Conservation (phyloP, 2,113 vertebrate genomes). For the Circaetus gallicus region DNA sequence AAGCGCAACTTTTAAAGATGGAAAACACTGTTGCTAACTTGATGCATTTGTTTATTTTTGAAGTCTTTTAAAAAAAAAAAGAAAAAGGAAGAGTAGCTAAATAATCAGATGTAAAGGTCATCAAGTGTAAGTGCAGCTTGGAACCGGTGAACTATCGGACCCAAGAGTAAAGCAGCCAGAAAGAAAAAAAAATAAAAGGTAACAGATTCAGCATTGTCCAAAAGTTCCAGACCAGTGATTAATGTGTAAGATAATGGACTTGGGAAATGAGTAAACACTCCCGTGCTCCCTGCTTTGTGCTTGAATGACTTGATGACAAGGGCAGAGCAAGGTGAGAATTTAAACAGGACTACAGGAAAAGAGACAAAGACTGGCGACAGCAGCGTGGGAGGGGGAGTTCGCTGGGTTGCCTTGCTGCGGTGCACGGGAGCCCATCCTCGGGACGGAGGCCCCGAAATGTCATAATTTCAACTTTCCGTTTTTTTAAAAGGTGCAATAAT, state of each 20-base stretch:
- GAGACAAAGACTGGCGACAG: constrained; percentile 76
- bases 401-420: constrained; percentile 14
- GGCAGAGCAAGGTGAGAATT: constrained; percentile 99
- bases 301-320: constrained; percentile 99
- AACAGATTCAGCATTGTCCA: constrained; percentile 97
- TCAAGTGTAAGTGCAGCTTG: constrained; percentile 59
- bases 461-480: neutral
- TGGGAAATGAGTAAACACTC: constrained; percentile 99
- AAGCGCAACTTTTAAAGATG: neutral
- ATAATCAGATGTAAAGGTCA: constrained; percentile 74
- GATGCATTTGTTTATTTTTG: neutral
- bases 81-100: constrained; percentile 49
- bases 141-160: constrained; percentile 71
- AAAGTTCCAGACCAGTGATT: constrained; percentile 98
- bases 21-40: neutral
- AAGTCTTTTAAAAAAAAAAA: neutral
- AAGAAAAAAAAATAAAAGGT: constrained; percentile 64
- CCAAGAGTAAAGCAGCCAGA: constrained; percentile 71
- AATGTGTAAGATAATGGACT: constrained; percentile 99
- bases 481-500: neutral
- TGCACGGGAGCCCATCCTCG: neutral
- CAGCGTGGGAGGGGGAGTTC: constrained; percentile 66
- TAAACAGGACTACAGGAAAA: constrained; percentile 88
- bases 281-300: constrained; percentile 98
- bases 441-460: neutral